Conservation (phyloP, 2,113 vertebrate species). For the Raphicerus campestris region DNA sequence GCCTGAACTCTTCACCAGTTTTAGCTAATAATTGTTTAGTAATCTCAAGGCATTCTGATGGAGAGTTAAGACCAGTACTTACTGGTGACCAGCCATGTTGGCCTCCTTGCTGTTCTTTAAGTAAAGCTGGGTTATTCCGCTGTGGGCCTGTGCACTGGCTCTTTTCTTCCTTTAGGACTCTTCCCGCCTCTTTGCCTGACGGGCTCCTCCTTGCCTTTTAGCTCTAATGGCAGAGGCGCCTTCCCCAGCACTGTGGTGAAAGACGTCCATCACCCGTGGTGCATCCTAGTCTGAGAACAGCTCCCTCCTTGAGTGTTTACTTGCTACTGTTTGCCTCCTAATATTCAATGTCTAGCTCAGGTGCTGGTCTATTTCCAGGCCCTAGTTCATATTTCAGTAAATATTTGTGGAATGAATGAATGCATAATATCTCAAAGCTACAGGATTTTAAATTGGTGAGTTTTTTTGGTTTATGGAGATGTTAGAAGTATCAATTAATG, state of each 20-base stretch:
- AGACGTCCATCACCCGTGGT: accelerated
- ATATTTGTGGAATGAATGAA: background rate
- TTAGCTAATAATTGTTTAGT: background rate
- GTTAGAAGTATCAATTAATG: background rate
- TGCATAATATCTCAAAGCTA: background rate
- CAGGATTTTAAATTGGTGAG: background rate
- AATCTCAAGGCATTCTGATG: background rate
- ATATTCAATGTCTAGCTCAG: background rate
- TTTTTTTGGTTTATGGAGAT: background rate
- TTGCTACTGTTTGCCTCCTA: background rate
- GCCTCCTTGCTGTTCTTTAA: background rate
- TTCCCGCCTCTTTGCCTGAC: background rate
- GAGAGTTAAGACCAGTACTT: background rate
- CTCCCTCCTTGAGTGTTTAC: background rate
- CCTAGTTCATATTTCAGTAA: background rate
- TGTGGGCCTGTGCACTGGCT: background rate
- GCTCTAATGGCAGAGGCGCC: background rate
- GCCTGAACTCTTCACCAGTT: background rate
- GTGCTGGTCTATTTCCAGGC: background rate
- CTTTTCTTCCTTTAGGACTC: background rate
- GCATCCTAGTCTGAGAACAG: background rate
- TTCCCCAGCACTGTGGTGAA: background rate
- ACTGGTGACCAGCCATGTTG: background rate
- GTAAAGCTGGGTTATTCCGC: background rate
- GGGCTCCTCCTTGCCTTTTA: background rate